Percentiles rank a stretch among this genome's conserved stretches.
Conservation (phyloP, 2,888 invertebrate genomes). For the Morpho achilles region DNA sequence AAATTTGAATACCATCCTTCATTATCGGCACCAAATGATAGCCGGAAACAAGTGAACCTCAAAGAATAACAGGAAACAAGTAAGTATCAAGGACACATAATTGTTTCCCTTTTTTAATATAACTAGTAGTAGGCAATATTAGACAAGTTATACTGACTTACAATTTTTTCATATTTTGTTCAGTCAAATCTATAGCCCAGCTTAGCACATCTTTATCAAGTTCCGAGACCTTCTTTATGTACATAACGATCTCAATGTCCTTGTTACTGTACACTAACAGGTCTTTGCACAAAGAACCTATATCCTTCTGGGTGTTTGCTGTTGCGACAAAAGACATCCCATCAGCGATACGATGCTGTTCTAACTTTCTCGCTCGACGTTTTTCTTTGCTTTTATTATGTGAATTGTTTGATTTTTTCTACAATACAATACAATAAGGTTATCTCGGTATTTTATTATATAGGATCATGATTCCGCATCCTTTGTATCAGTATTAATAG, state of each 20-base stretch:
- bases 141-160: constrained; percentile 58
- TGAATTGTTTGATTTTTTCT: constrained; percentile 70
- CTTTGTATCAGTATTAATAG: too few relatives aligned
- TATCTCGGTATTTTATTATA: background rate
- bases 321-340: constrained; percentile 80
- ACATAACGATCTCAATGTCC: constrained; percentile 79
- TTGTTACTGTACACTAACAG: constrained; percentile 81
- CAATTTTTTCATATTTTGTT: constrained; percentile 88
- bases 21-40: too few relatives aligned
- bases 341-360: constrained; percentile 78
- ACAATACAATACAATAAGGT: constrained; percentile 30
- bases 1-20: too few relatives aligned
- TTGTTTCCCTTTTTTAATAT: too few relatives aligned
- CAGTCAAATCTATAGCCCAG: constrained; percentile 87
- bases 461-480: too few relatives aligned
- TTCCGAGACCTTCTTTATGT: constrained; percentile 77
- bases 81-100: too few relatives aligned
- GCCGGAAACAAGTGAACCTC: too few relatives aligned
- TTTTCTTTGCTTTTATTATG: constrained; percentile 80
- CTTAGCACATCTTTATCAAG: constrained; percentile 78
- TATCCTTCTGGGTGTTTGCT: constrained; percentile 80
- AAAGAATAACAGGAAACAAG: too few relatives aligned
- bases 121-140: too few relatives aligned
- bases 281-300: constrained; percentile 79
- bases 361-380: constrained; percentile 79